Evolutionary conservation across 1,140 invertebrate species (phyloP), one percentile per base, ranked within the genome.

Genomic region (Drosophila nasuta): DNA sequence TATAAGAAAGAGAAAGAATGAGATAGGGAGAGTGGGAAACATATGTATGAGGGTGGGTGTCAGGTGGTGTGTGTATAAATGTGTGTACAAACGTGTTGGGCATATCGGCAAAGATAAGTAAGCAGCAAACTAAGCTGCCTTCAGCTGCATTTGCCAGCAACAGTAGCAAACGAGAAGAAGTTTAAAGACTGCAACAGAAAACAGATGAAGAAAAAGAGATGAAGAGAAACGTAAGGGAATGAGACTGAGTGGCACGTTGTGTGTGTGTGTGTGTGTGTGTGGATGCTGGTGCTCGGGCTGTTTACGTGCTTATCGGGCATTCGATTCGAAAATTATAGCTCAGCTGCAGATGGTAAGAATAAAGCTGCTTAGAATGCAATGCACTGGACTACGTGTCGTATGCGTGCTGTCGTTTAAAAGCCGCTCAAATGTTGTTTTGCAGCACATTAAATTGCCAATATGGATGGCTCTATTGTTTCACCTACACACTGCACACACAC

Each of bases 391-490:
- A 75, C 74, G 78, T 63, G 74, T 73, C 74, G 81, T 88, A 85
- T 89, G 71, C 75, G 81, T 79, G 71, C 74, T 85, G 65, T 73
- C 70, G 69, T 67, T 62, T 68, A 51, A 46, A 58, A 57, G 48
- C 56, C 54, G 64, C 66, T 79, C 68, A 70, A 87, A 83, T 87
- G 73, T 80, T 81, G 77, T 80, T 81, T 88, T 85, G 78, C 78
- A 89, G 74, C 77, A 85, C 86, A 88, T 85, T 89, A 85, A 88
- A 88, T 79, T 85, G 85, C 75, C 85, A 88, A 85, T 88, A 79
- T 90, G 81, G 77, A 79, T 90, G 81, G 77, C 85, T 85, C 77
- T 85, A 89, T 89, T 89, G 77, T 85, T 78, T 64, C 17, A 13
- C 8, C 10, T 35, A 54, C 11, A 41, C 49, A 41, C 30, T 33